These are phyloP conservation scores for Anastrepha obliqua DNA, from an alignment of 1,140 invertebrate species.

Conservation along the genomic window DNA sequence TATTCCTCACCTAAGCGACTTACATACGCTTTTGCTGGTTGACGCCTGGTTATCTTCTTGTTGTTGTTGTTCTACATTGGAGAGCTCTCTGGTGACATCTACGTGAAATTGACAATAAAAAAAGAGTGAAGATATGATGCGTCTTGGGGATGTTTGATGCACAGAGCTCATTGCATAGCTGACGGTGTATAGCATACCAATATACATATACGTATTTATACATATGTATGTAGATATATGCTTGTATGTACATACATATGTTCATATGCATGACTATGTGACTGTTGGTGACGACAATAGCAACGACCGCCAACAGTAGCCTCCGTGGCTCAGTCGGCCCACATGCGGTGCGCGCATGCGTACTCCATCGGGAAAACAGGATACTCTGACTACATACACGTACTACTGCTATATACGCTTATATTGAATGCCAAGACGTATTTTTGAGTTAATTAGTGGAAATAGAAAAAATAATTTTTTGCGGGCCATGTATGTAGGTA, in stretches of 20 bases:
- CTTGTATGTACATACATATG: not conserved
- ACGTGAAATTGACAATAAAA: not conserved
- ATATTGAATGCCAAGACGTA: constrained; percentile 18
- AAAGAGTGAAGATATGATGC: constrained; percentile 29
- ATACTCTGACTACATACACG: not conserved
- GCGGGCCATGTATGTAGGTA: not conserved
- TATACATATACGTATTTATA: no score
- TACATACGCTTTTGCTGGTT: not conserved
- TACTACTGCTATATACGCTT: not conserved
- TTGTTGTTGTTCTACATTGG: not conserved
- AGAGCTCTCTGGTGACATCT: constrained; percentile 21
- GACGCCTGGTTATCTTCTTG: not conserved
- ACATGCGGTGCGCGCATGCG: constrained; percentile 38
- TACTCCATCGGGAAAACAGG: constrained; percentile 43
- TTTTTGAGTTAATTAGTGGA: constrained; percentile 48
- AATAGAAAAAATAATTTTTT: constrained; percentile 4
- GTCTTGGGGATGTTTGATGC: constrained; percentile 20
- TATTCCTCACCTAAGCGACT: not conserved
- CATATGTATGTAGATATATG: no score
- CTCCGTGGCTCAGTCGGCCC: not conserved
- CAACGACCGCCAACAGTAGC: constrained; percentile 6
- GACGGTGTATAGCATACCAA: no score
- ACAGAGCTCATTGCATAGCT: not conserved
- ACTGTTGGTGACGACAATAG: not conserved
- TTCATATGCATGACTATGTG: not conserved